These are phyloP conservation scores for Mantis religiosa DNA, from an alignment of 2,888 invertebrate genomes.

Conservation along the genomic window DNA sequence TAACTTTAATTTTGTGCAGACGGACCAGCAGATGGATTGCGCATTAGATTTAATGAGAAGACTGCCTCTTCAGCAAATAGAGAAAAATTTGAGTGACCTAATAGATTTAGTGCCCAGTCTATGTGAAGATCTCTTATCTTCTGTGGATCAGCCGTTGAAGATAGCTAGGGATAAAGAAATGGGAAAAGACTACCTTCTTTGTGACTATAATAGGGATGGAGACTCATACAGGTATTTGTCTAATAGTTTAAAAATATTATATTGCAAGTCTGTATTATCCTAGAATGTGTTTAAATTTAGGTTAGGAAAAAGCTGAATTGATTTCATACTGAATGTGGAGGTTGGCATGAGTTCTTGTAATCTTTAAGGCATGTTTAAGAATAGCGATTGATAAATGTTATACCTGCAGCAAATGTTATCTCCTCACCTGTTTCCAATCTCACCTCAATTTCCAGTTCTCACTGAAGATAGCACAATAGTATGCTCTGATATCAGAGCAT, in stretches of 20 bases:
- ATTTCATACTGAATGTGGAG: too few species aligned
- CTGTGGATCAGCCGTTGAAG: constrained; percentile 97
- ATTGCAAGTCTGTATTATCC: too few species aligned
- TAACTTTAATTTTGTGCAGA: constrained; percentile 52
- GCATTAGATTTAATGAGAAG: constrained; percentile 98
- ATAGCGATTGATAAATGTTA: too few species aligned
- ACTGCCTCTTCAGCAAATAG: constrained; percentile 97
- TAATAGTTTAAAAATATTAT: neutral
- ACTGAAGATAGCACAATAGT: too few species aligned
- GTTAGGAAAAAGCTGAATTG: too few species aligned
- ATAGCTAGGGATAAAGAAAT: constrained; percentile 92
- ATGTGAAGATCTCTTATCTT: constrained; percentile 94
- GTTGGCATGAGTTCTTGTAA: too few species aligned
- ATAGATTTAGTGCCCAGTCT: constrained; percentile 94
- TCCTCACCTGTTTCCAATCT: too few species aligned
- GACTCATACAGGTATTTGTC: constrained; percentile 80
- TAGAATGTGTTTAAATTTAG: too few species aligned
- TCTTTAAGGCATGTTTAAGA: too few species aligned
- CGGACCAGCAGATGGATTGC: constrained; percentile 96
- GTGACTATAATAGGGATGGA: constrained; percentile 99
- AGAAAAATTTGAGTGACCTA: constrained; percentile 95
- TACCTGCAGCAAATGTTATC: too few species aligned
- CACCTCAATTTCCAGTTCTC: too few species aligned
- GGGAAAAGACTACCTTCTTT: constrained; percentile 95
- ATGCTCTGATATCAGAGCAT: too few species aligned